These are phyloP conservation scores for Eueides isabella DNA, from an alignment of 1,140 invertebrate genomes.

Conservation along the genomic window DNA sequence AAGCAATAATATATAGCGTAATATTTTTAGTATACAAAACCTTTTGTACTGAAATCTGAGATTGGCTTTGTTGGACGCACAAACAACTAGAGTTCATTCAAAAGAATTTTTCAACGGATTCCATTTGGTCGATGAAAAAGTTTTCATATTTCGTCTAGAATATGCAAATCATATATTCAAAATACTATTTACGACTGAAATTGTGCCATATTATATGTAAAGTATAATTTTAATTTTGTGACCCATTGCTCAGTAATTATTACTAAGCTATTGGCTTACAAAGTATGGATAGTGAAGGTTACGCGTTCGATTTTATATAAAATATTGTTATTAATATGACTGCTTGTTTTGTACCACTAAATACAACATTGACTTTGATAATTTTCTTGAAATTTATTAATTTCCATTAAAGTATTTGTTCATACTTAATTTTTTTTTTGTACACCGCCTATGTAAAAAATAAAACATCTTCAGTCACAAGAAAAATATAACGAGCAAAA, in stretches of 20 bases:
- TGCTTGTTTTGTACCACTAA: neutral
- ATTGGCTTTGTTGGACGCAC: constrained; percentile 60
- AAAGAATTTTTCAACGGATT: constrained; percentile 48
- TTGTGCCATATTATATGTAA: neutral
- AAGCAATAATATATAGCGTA: constrained; percentile 49
- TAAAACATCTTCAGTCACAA: no score
- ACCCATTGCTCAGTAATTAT: no score
- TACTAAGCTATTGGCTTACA: no score
- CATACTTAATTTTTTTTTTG: no score
- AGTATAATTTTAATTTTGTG: no score
- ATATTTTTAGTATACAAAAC: constrained; percentile 55
- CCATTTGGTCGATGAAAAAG: constrained; percentile 46
- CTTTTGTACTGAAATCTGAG: constrained; percentile 63
- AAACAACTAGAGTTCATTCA: constrained; percentile 57
- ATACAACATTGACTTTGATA: no score
- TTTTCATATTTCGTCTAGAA: constrained; percentile 35
- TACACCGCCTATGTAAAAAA: neutral
- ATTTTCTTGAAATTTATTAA: no score
- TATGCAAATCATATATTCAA: constrained; percentile 20
- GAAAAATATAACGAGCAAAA: constrained; percentile 12
- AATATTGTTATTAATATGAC: no score
- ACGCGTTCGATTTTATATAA: no score
- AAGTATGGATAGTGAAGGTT: no score
- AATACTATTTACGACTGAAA: neutral
- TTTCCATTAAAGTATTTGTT: no score